Evolutionary conservation across 2,113 vertebrate species (phyloP).

Genomic region (Shinisaurus crocodilurus): DNA sequence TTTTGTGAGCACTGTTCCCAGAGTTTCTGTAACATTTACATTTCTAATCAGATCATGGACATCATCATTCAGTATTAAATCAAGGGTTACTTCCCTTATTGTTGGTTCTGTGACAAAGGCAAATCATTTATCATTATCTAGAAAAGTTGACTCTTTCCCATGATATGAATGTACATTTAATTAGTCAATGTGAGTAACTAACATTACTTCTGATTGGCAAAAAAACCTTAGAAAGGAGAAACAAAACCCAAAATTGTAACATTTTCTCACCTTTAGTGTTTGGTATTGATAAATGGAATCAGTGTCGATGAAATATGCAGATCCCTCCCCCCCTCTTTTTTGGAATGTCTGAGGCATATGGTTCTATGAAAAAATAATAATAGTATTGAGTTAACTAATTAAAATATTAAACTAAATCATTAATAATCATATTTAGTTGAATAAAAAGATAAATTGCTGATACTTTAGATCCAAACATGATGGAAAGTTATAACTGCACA

Average conservation of each 20-base stretch:
- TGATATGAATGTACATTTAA: conserved; percentile 6
- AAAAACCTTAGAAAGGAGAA: conserved; percentile 39
- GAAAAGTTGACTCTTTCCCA: background rate
- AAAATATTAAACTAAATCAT: conserved; percentile 17
- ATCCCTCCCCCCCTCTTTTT: conserved; percentile 52
- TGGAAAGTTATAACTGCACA: background rate
- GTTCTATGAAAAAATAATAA: conserved; percentile 58
- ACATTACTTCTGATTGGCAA: background rate
- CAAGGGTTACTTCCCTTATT: background rate
- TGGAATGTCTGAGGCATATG: conserved; percentile 53
- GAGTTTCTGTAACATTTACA: background rate
- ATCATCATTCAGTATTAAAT: background rate
- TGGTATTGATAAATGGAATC: conserved; percentile 47
- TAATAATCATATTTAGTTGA: conserved; percentile 6
- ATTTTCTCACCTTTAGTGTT: conserved; percentile 39
- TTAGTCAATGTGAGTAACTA: background rate
- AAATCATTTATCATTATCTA: background rate
- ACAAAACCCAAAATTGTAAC: conserved; percentile 34
- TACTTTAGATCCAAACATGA: background rate
- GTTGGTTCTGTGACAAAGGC: background rate
- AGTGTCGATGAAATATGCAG: conserved; percentile 39
- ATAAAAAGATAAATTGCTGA: background rate
- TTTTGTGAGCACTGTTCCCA: background rate
- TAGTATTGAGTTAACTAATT: conserved; percentile 24
- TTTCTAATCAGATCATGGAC: background rate